Conservation (phyloP, 1,140 invertebrate species). For the Caenorhabditis inopinata region DNA sequence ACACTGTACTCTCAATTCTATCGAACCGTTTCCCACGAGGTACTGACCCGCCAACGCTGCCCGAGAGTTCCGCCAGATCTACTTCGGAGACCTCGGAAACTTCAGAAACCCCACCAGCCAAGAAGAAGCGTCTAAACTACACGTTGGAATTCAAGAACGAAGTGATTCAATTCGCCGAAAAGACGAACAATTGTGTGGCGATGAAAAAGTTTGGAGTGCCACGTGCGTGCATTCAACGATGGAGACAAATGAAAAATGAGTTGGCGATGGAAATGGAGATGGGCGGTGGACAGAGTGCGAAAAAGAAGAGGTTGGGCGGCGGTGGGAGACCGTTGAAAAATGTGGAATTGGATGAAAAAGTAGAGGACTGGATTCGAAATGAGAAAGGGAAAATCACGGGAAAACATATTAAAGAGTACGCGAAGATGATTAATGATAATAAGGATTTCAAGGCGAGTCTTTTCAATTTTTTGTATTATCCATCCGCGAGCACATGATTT, state of each 20-base stretch:
- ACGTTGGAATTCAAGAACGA: background rate
- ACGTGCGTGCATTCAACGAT: background rate
- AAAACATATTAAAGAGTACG: background rate
- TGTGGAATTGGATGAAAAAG: slow-evolving; percentile 10
- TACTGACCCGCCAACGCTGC: no score
- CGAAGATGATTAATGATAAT: background rate
- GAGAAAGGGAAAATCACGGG: background rate
- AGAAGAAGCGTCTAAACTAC: background rate
- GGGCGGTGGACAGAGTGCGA: background rate
- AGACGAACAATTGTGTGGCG: background rate
- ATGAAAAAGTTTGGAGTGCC: background rate
- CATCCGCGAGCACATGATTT: no score
- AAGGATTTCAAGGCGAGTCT: background rate
- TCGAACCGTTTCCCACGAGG: no score
- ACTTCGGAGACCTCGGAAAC: no score
- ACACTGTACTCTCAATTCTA: no score
- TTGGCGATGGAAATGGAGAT: no score
- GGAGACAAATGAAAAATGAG: background rate
- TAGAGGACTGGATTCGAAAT: background rate
- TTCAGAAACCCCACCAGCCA: background rate
- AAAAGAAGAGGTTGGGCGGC: background rate
- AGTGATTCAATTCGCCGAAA: background rate
- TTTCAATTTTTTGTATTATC: no score
- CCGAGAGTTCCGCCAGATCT: no score
- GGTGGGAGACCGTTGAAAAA: background rate